Conservation (phyloP, 2,888 invertebrate species). For the Dinocampus coccinellae region DNA sequence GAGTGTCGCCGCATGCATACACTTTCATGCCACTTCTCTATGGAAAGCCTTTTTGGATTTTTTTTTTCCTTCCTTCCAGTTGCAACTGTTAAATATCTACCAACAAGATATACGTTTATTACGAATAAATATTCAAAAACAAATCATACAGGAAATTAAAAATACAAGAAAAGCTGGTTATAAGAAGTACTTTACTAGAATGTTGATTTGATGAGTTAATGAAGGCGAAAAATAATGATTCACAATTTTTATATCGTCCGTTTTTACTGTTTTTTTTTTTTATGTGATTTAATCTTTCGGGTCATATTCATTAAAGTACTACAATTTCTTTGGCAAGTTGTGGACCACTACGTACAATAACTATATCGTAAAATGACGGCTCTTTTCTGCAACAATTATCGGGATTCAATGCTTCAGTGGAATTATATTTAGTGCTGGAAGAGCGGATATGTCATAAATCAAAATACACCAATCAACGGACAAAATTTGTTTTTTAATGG, state of each 20-base stretch:
- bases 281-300: not conserved
- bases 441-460: not conserved
- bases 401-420: not conserved
- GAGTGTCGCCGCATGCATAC: slow-evolving; percentile 11
- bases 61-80: not conserved
- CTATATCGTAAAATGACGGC: not conserved
- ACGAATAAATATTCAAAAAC: slow-evolving; percentile 18
- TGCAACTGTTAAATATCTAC: not conserved
- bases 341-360: not conserved
- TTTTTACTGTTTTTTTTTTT: not conserved
- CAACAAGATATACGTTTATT: not conserved
- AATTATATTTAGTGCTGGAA: slow-evolving; percentile 1
- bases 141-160: not conserved
- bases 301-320: not conserved
- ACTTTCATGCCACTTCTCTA: slow-evolving; percentile 4
- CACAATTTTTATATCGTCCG: too few species aligned
- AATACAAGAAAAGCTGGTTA: slow-evolving; percentile 6
- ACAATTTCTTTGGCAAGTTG: not conserved
- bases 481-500: too few species aligned
- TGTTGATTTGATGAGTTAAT: slow-evolving; percentile 36
- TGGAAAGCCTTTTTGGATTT: not conserved
- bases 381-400: not conserved
- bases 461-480: not conserved
- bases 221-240: too few species aligned
- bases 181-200: slow-evolving; percentile 14